Conservation (phyloP, 2,113 vertebrate genomes). For the Hepsetus odoe region DNA sequence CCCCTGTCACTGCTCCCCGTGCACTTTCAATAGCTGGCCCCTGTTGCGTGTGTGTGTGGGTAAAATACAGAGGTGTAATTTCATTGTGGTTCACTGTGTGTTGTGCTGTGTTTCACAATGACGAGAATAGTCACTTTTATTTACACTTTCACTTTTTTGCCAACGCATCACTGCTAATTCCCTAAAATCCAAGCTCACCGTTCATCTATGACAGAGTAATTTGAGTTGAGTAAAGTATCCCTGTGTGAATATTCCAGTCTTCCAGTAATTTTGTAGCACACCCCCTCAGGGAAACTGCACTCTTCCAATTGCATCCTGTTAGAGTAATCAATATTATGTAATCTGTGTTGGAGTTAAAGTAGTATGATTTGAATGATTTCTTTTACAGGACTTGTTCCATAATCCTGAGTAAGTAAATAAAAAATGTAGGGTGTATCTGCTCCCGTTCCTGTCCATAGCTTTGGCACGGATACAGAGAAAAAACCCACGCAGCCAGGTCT, state of each 20-base stretch:
- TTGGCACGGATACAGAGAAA: not conserved
- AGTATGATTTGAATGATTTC: constrained; percentile 1
- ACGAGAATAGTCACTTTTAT: too few species aligned
- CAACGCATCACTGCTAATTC: too few species aligned
- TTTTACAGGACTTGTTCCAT: not conserved
- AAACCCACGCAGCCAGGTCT: not conserved
- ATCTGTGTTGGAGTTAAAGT: not conserved
- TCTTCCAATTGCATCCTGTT: not conserved
- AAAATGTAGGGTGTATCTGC: constrained; percentile 1
- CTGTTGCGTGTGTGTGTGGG: too few species aligned
- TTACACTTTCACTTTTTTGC: too few species aligned
- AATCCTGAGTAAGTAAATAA: not conserved
- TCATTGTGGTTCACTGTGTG: too few species aligned
- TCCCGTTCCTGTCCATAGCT: not conserved
- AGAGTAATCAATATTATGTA: not conserved
- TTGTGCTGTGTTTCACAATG: too few species aligned
- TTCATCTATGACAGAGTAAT: too few species aligned
- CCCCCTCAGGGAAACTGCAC: not conserved
- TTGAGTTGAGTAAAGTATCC: too few species aligned
- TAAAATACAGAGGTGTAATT: too few species aligned
- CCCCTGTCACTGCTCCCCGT: too few species aligned
- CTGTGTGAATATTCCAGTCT: not conserved
- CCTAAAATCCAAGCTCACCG: too few species aligned
- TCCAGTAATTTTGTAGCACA: not conserved
- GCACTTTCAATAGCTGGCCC: too few species aligned